Evolutionary conservation across 2,113 vertebrate genomes (phyloP), one percentile per base, ranked within the genome.

Genomic region (Halcyon malimbica): DNA sequence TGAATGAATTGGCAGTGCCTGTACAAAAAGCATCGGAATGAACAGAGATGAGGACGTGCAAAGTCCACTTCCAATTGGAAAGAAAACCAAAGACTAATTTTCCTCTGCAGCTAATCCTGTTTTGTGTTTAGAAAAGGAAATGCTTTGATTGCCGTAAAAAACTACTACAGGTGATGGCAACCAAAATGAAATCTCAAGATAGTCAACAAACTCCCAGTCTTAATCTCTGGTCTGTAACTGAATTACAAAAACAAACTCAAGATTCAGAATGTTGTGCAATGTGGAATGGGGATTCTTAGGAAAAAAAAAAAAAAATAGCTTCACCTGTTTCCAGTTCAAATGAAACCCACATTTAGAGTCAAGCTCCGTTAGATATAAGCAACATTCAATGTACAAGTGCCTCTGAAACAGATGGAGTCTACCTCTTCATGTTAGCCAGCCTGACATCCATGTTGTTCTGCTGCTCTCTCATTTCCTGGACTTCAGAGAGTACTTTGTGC

Each of bases 351-450:
- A 46, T 68, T 78, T 74, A 93, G 31, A 85, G 74, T 62, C 71
- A 81, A 75, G 39, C 35, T 96, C 91, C 51, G 57, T 59, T n/a
- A 92, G 53, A 79, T 16, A 57, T 1, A 93, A 79, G 51, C 83
- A 67, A 71, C 83, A 78, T 44, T 91, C 42, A 85, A 21, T 5
- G 20, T 5, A 1, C 17, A 90, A 79, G 60, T 3, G 8, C 37
- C 57, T 59, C 80, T 10, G 5, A 86, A 90, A 79, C 51, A 70
- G 60, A 70, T 0, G 7, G 35, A 59, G 92, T 83, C 67, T 93
- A 98, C 97, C 97, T 97, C 92, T 97, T 98, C 97, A 98, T 96
- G 93, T 93, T 97, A 54, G 85, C 94, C 93, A 98, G 94, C 75
- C 92, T 97, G 83, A 75, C 39, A 60, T 98, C 96, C 97, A 98